Evolutionary conservation across 2,113 vertebrate species (phyloP).

Genomic region (Caranx ignobilis): DNA sequence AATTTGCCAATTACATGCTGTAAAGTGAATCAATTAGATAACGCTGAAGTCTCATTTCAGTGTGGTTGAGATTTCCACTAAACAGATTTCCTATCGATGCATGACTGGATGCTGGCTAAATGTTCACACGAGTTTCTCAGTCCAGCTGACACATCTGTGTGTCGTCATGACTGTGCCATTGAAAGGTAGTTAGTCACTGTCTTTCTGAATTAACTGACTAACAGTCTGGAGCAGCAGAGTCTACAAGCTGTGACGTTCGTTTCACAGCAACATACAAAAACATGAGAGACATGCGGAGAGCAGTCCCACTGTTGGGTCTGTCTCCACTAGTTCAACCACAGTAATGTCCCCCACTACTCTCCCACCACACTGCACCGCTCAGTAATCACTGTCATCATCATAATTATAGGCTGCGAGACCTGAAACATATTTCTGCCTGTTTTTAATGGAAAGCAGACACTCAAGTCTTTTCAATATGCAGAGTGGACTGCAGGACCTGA

Average conservation of each 20-base stretch:
- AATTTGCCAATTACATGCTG: background rate
- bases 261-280: background rate
- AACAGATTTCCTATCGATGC: background rate
- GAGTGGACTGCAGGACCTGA: background rate
- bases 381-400: slow-evolving; percentile 52
- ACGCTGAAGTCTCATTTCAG: background rate
- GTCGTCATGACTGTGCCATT: background rate
- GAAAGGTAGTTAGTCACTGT: too few species aligned
- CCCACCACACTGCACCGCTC: background rate
- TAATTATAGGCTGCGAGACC: slow-evolving; percentile 56
- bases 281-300: slow-evolving; percentile 24
- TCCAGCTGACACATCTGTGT: slow-evolving; percentile 23
- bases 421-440: slow-evolving; percentile 40
- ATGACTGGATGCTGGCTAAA: background rate
- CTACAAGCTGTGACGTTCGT: background rate
- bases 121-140: background rate
- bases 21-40: background rate
- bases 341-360: slow-evolving; percentile 12
- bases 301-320: slow-evolving; percentile 7
- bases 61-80: background rate
- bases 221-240: background rate
- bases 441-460: slow-evolving; percentile 59
- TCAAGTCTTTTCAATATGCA: background rate
- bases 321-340: slow-evolving; percentile 45
- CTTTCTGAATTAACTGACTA: slow-evolving; percentile 14